Percentiles rank a stretch among this genome's conserved stretches.
phyloP scores from a whole-genome alignment of 1,140 invertebrate genomes.

The Caenorhabditis inopinata region DNA sequence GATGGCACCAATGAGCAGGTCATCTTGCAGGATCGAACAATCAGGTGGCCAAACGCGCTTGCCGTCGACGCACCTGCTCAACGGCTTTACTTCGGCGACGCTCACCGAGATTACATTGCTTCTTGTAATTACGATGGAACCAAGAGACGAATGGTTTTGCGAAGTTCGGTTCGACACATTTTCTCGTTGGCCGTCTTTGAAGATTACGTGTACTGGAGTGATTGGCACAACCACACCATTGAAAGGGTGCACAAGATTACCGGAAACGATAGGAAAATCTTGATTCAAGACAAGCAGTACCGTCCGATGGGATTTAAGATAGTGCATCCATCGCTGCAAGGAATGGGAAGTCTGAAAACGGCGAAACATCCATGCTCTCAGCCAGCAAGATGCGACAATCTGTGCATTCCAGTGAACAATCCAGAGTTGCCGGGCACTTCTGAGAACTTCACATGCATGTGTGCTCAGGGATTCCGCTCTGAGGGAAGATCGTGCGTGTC shows the following conservation, averaged over 20 bases:
- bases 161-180: slow-evolving; percentile 39
- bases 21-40: slow-evolving; percentile 64
- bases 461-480: slow-evolving; percentile 34
- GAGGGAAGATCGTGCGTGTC: slow-evolving; percentile 34
- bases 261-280: slow-evolving; percentile 3
- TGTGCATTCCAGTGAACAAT: slow-evolving; percentile 22
- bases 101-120: slow-evolving; percentile 73
- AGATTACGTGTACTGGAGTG: slow-evolving; percentile 52
- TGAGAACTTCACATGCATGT: slow-evolving; percentile 18
- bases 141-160: slow-evolving; percentile 44
- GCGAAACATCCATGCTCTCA: slow-evolving; percentile 34
- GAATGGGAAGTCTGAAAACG: not conserved
- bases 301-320: slow-evolving; percentile 46
- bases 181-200: slow-evolving; percentile 52
- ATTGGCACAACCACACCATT: slow-evolving; percentile 50
- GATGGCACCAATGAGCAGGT: slow-evolving; percentile 68
- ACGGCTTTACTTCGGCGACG: slow-evolving; percentile 55
- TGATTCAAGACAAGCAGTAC: slow-evolving; percentile 35
- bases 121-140: slow-evolving; percentile 52
- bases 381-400: slow-evolving; percentile 37
- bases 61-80: slow-evolving; percentile 68
- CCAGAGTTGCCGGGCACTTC: not conserved
- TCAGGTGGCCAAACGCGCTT: slow-evolving; percentile 72
- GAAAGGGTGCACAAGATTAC: slow-evolving; percentile 45
- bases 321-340: slow-evolving; percentile 33